Evolutionary conservation across 1,140 invertebrate genomes (phyloP).

Genomic region (Bombus pyrosoma): DNA sequence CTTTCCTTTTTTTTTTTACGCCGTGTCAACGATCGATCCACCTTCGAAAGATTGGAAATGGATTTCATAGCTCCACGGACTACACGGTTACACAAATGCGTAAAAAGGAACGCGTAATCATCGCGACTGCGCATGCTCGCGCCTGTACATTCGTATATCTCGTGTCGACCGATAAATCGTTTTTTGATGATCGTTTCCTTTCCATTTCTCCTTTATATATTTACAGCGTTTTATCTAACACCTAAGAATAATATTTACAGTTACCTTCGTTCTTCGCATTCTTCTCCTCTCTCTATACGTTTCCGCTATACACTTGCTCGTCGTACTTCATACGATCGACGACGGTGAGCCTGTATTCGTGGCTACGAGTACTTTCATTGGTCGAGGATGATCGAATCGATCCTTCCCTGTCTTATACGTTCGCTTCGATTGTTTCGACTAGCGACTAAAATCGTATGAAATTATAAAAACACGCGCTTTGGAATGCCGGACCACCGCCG

Average conservation of each 20-base stretch:
- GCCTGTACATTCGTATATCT: constrained; percentile 61
- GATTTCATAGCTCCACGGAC: constrained; percentile 22
- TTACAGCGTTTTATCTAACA: constrained; percentile 74
- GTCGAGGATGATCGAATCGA: background rate
- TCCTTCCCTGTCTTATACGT: background rate
- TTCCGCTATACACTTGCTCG: constrained; percentile 62
- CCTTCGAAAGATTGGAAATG: background rate
- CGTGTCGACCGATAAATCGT: constrained; percentile 48
- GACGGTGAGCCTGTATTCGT: constrained; percentile 30
- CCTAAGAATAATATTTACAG: constrained; percentile 77
- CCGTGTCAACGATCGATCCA: background rate
- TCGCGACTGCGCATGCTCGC: constrained; percentile 60
- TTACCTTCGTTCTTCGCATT: constrained; percentile 46
- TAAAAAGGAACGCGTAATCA: constrained; percentile 38
- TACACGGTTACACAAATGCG: background rate
- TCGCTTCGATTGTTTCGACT: background rate
- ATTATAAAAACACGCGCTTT: constrained; percentile 24
- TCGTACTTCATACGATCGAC: constrained; percentile 50
- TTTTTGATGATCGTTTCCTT: constrained; percentile 55
- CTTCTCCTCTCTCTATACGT: constrained; percentile 9
- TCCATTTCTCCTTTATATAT: constrained; percentile 61
- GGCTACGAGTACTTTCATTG: constrained; percentile 43
- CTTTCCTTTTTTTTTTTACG: too few species aligned
- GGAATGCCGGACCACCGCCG: constrained; percentile 29
- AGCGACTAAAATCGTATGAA: background rate